Evolutionary conservation across 2,113 vertebrate genomes (phyloP), one percentile per base, ranked within the genome.

Genomic region (Ellobius talpinus): DNA sequence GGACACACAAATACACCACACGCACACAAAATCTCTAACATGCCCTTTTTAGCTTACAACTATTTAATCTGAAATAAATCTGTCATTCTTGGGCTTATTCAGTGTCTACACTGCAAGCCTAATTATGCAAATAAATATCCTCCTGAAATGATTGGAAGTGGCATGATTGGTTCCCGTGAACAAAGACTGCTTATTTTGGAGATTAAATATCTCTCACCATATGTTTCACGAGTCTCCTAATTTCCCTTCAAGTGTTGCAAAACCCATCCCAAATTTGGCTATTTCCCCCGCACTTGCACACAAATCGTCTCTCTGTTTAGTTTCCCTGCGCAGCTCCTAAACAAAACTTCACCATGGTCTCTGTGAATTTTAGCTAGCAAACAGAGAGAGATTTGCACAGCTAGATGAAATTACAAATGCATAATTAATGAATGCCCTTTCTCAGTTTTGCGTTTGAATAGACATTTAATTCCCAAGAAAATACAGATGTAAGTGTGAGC

Each of bases 191-290:
- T 95, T 96, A 68, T 82, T 82, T 79, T 29, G 33, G 21, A 74
- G 81, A 95, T 88, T 86, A 85, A 97, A 86, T 85, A 42, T 93
- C 90, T 85, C 86, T 91, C 87, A 79, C 90, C 96, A 93, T 98
- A 96, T 97, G 96, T 24, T 98, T 96, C 95, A 95, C 85, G 31
- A 52, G n/a, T 96, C 81, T 92, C 95, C 82, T 89, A 74, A 96
- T 97, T 97, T 87, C 81, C 90, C 6, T 90, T 97, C 84, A 92
- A 95, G 95, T 94, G 81, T 52, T 94, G 65, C 31, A 97, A n/a
- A 81, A 92, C 74, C 86, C 13, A 42, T 61, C 65, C 81, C 86
- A 86, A 96, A 91, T 89, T 36, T 90, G 63, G 72, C 47, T 88
- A 66, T 88, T 66, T 96, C 96, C 63, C 58, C 68, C 52, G 76